Conservation (phyloP, 1,140 invertebrate genomes). For the Leptestheria dahalacensis region DNA sequence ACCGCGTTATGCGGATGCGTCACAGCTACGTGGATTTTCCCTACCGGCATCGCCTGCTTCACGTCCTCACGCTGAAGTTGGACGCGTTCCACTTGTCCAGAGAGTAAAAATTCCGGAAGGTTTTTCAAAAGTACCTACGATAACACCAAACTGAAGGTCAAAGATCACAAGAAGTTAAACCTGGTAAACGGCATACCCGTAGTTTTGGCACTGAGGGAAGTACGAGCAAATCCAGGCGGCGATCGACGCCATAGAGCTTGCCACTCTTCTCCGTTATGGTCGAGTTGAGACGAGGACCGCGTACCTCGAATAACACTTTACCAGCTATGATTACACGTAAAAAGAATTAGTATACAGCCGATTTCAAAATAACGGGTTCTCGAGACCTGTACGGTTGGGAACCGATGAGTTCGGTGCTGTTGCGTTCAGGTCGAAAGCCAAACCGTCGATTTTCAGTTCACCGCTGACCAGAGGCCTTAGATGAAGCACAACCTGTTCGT, state of each 20-base stretch:
- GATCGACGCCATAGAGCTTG: slow-evolving; percentile 22
- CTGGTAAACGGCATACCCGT: slow-evolving; percentile 35
- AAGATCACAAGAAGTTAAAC: too few relatives aligned
- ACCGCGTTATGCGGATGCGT: neutral
- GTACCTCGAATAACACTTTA: slow-evolving; percentile 20
- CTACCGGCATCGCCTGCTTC: slow-evolving; percentile 19
- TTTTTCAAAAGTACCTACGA: slow-evolving; percentile 8
- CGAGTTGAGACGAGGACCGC: slow-evolving; percentile 20
- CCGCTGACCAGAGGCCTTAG: slow-evolving; percentile 2
- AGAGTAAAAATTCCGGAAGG: neutral
- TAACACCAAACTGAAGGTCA: too few relatives aligned
- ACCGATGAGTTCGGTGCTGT: slow-evolving; percentile 47
- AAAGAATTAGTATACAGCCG: too few relatives aligned
- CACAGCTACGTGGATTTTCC: neutral
- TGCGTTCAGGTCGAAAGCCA: slow-evolving; percentile 29
- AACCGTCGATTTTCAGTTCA: slow-evolving; percentile 3
- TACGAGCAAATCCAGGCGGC: slow-evolving; percentile 23
- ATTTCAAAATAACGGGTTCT: too few relatives aligned
- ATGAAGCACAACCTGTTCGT: neutral
- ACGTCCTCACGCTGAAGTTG: slow-evolving; percentile 38
- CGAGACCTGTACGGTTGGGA: slow-evolving; percentile 27
- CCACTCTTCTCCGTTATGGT: slow-evolving; percentile 21
- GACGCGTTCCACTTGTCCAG: slow-evolving; percentile 22
- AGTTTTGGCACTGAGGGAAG: slow-evolving; percentile 39
- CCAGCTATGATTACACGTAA: too few relatives aligned